phyloP scores from a whole-genome alignment of 2,113 vertebrate genomes.

The Spea bombifrons region DNA sequence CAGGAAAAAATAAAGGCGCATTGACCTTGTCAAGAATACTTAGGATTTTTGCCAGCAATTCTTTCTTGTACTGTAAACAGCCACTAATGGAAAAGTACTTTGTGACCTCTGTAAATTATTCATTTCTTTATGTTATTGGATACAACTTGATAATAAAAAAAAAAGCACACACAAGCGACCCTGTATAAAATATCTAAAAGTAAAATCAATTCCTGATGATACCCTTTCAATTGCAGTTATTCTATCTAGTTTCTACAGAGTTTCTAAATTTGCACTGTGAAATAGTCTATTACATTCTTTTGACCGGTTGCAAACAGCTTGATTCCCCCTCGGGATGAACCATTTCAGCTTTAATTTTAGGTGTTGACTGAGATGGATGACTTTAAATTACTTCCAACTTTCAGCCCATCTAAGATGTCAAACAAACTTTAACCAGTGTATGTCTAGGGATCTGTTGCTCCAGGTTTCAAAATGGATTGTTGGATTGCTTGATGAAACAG shows the following conservation, averaged over 20 bases:
- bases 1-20: constrained; percentile 48
- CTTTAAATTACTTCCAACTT: constrained; percentile 65
- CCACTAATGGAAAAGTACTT: constrained; percentile 63
- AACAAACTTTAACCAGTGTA: constrained; percentile 62
- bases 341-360: constrained; percentile 65
- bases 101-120: constrained; percentile 68
- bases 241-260: constrained; percentile 56
- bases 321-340: constrained; percentile 53
- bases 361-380: constrained; percentile 64
- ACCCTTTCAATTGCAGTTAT: constrained; percentile 57
- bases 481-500: constrained; percentile 43
- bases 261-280: constrained; percentile 46
- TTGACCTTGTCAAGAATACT: constrained; percentile 56
- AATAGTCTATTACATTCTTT: constrained; percentile 55
- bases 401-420: constrained; percentile 66
- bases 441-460: constrained; percentile 56
- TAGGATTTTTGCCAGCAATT: constrained; percentile 52
- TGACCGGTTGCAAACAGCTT: constrained; percentile 54
- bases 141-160: constrained; percentile 55
- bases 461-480: constrained; percentile 54
- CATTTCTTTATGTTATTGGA: constrained; percentile 68
- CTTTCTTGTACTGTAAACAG: constrained; percentile 50
- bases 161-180: constrained; percentile 53
- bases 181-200: constrained; percentile 53
- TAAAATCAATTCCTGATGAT: constrained; percentile 59